Percentiles rank a stretch among this genome's conserved stretches.
phyloP scores from a whole-genome alignment of 2,797 vertebrate species.

The Propithecus perrieri region DNA sequence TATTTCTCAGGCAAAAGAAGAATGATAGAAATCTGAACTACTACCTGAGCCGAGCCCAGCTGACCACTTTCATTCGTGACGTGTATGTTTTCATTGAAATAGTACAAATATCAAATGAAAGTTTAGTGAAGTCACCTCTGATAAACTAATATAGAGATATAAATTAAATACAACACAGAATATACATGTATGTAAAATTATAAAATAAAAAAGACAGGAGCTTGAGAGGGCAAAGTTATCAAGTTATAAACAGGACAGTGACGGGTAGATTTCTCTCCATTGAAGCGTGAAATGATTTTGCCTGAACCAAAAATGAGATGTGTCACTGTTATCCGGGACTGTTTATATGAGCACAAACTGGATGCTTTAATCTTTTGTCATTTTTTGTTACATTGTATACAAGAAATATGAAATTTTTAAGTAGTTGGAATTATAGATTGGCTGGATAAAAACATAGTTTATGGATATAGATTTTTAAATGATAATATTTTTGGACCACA shows the following conservation, averaged over 20 bases:
- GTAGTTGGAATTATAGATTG: not conserved
- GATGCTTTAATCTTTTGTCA: not conserved
- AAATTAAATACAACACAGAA: not conserved
- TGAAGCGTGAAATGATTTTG: not conserved
- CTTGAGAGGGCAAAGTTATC: not conserved
- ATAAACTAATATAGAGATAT: not conserved
- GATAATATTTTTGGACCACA: not conserved
- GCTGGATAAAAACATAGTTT: not conserved
- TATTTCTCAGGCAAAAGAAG: not conserved
- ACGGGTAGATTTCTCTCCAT: not conserved
- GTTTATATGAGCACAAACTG: not conserved
- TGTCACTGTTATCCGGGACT: not conserved
- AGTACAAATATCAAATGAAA: not conserved
- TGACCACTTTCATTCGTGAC: not conserved
- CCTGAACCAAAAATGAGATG: not conserved
- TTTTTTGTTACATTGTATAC: not conserved
- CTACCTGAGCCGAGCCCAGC: not conserved
- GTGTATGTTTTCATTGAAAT: not conserved
- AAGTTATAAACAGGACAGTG: not conserved
- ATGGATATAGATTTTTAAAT: not conserved
- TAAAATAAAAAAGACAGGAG: not conserved
- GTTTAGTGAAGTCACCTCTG: not conserved
- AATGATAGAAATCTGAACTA: not conserved
- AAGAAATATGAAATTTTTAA: not conserved
- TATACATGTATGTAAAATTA: not conserved